Evolutionary conservation across 1,140 invertebrate species (phyloP), one percentile per base, ranked within the genome.

Genomic region (Spodoptera litura): DNA sequence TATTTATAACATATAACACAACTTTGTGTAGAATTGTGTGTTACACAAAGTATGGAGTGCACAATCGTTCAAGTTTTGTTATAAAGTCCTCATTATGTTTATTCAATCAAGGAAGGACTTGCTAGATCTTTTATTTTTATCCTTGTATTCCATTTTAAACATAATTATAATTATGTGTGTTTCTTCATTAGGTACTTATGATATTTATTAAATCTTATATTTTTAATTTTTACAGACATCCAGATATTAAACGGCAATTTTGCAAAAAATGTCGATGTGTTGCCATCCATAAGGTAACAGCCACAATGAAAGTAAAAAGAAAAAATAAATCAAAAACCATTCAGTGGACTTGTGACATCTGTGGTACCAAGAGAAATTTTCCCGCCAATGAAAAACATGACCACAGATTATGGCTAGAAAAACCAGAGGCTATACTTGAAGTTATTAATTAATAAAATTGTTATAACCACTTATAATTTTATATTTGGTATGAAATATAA

Each of bases 191-290:
- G n/a, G n/a, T n/a, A 3, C 2, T 31, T 31, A 5, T 4, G 3
- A 31, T 27, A 61, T 12, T 13, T n/a, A 11, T 44, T 44, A 44
- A 9, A 5, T 79, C 5, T 53, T 74, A 81, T 70, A 76, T 78
- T 56, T 71, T 78, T 73, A 44, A 68, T 82, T 77, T 89, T 95
- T 91, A 59, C 86, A 96, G 95, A 78, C 95, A 95, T 84, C 94
- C 94, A 44, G 91, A 95, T 61, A 90, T 96, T 55, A 95, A 96
- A 83, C 88, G 95, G 71, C 94, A 94, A 79, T 87, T 95, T 74
- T 96, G 95, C 79, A 96, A 95, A 82, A 94, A 93, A 81, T 96
- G 95, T 78, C 87, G 89, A 61, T 91, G 91, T 76, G 84, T 94
- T 1, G 87, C 95, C 9, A 83, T 95, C 49, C 78, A 93, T 10